phyloP scores from a whole-genome alignment of 2,888 invertebrate genomes.

The Thysanoteuthis rhombus region DNA sequence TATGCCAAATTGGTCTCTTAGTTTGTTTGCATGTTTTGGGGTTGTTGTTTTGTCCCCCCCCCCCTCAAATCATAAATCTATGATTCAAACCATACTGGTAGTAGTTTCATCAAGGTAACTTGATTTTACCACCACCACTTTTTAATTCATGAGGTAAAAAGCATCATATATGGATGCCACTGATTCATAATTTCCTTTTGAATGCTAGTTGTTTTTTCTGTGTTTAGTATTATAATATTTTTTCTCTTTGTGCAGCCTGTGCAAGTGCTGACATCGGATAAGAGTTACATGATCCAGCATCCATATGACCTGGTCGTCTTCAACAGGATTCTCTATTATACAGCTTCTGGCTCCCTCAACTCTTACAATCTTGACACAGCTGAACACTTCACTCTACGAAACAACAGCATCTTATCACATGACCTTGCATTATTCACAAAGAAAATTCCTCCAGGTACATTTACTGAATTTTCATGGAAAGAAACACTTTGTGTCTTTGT shows the following conservation, averaged over 20 bases:
- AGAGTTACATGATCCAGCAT: constrained; percentile 70
- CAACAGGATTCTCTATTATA: constrained; percentile 87
- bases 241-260: not conserved
- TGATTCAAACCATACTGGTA: too few species aligned
- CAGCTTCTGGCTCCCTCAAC: constrained; percentile 75
- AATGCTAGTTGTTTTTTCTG: too few species aligned
- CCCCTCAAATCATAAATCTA: too few species aligned
- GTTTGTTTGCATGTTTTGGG: too few species aligned
- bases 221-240: not conserved
- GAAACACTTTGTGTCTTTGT: not conserved
- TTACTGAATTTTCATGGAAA: too few species aligned
- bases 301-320: constrained; percentile 87
- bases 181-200: too few species aligned
- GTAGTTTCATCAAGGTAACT: too few species aligned
- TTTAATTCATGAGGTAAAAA: too few species aligned
- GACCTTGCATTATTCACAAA: constrained; percentile 69
- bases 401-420: constrained; percentile 72
- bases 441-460: not conserved
- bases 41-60: too few species aligned
- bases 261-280: not conserved
- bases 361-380: constrained; percentile 36
- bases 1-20: too few species aligned
- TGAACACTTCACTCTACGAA: constrained; percentile 67
- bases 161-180: too few species aligned
- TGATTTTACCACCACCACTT: too few species aligned